Percentiles rank a stretch among this genome's conserved stretches.
These are phyloP conservation scores for Sisor rabdophorus DNA, from an alignment of 2,113 vertebrate species.

Conservation along the genomic window DNA sequence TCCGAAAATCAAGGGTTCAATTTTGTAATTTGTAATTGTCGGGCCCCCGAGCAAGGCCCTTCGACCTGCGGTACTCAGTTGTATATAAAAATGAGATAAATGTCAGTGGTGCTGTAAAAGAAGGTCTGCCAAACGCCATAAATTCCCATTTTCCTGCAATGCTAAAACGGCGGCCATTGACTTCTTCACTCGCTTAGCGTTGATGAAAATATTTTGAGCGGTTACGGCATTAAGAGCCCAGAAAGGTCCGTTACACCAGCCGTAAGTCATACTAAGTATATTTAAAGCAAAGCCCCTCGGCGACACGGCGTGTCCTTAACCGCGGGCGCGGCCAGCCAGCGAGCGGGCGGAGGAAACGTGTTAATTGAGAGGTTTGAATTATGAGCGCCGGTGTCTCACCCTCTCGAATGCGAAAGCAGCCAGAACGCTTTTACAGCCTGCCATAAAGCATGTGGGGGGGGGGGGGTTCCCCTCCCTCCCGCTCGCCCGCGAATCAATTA, in stretches of 20 bases:
- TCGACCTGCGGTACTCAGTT: no score
- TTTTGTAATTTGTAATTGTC: no score
- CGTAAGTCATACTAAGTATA: slow-evolving; percentile 6
- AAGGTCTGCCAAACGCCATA: no score
- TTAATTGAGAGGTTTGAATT: slow-evolving; percentile 35
- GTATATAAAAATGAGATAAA: no score
- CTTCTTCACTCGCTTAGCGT: background rate
- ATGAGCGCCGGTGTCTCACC: background rate
- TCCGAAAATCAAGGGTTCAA: no score
- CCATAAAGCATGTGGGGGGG: slow-evolving; percentile 27
- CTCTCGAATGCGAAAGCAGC: slow-evolving; percentile 22
- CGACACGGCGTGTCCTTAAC: slow-evolving; percentile 16
- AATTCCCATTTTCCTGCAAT: no score
- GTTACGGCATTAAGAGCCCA: background rate
- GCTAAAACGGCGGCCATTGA: background rate
- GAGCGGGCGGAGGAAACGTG: background rate
- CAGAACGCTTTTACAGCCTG: slow-evolving; percentile 24
- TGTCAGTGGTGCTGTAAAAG: no score
- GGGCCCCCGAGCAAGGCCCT: no score
- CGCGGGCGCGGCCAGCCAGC: background rate
- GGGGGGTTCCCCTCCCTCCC: slow-evolving; percentile 5
- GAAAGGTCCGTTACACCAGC: background rate
- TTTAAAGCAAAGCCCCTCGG: slow-evolving; percentile 9
- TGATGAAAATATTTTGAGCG: no score
- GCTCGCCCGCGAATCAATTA: slow-evolving; percentile 51